Evolutionary conservation across 2,113 vertebrate species (phyloP).

Genomic region (Thunnus maccoyii): DNA sequence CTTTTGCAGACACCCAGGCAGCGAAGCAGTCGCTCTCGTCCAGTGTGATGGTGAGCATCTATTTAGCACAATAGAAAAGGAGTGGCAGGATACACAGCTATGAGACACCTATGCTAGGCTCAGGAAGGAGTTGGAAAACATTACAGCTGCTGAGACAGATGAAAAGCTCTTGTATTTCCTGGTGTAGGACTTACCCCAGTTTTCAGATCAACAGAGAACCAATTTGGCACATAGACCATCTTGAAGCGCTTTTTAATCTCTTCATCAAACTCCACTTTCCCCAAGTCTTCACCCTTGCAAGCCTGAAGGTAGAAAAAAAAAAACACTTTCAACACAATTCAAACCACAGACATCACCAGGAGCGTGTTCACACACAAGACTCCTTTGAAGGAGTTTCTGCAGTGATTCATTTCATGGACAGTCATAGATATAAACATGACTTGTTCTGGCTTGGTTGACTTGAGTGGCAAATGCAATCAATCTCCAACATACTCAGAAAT

Average conservation of each 20-base stretch:
- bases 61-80: background rate
- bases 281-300: conserved; percentile 97
- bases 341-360: background rate
- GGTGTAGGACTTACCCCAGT: conserved; percentile 91
- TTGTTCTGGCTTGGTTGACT: background rate
- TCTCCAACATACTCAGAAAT: background rate
- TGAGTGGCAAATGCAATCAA: background rate
- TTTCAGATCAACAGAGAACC: conserved; percentile 99
- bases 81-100: background rate
- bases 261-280: conserved; percentile 98
- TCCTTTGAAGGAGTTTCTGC: background rate
- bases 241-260: conserved; percentile 99
- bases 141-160: background rate
- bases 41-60: conserved; percentile 99
- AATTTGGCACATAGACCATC: conserved; percentile 99
- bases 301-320: conserved; percentile 84
- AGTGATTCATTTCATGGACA: background rate
- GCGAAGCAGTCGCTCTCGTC: conserved; percentile 99
- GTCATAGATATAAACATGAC: background rate
- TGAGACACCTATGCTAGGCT: background rate
- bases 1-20: conserved; percentile 99
- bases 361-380: background rate
- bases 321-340: background rate
- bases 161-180: background rate
- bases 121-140: background rate